A percentile compares a stretch with the other conserved stretches of the same genome.
Conservation (phyloP, 2,797 vertebrate genomes). For the Catamblyrhynchus diadema region DNA sequence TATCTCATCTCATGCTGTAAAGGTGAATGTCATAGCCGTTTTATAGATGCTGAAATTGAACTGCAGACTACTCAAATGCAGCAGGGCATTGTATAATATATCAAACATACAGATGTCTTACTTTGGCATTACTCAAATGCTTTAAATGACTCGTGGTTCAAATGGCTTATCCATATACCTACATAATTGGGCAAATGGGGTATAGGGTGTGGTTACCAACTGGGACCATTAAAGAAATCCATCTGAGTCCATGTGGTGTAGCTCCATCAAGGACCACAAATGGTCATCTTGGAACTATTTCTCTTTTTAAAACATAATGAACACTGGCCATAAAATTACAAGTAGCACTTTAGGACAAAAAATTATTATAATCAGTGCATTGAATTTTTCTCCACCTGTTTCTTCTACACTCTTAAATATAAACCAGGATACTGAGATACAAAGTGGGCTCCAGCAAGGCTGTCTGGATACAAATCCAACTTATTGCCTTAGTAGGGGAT, state of each 20-base stretch:
- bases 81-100: not conserved
- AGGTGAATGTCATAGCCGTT: not conserved
- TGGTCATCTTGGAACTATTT: not conserved
- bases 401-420: not conserved
- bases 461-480: not conserved
- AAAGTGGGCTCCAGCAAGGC: not conserved
- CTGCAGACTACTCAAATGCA: not conserved
- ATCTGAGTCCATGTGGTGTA: not conserved
- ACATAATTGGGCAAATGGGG: not conserved
- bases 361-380: not conserved
- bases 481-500: not conserved
- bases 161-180: not conserved
- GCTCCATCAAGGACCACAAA: not conserved
- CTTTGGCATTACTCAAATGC: not conserved
- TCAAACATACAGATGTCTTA: not conserved
- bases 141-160: not conserved
- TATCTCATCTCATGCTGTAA: not conserved
- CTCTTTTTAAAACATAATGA: not conserved
- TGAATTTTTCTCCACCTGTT: not conserved
- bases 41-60: not conserved
- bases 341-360: not conserved
- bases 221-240: not conserved
- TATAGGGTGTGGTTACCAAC: not conserved
- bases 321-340: not conserved
- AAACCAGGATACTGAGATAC: not conserved